Evolutionary conservation across 1,140 invertebrate genomes (phyloP).

Genomic region (Monochamus saltuarius): DNA sequence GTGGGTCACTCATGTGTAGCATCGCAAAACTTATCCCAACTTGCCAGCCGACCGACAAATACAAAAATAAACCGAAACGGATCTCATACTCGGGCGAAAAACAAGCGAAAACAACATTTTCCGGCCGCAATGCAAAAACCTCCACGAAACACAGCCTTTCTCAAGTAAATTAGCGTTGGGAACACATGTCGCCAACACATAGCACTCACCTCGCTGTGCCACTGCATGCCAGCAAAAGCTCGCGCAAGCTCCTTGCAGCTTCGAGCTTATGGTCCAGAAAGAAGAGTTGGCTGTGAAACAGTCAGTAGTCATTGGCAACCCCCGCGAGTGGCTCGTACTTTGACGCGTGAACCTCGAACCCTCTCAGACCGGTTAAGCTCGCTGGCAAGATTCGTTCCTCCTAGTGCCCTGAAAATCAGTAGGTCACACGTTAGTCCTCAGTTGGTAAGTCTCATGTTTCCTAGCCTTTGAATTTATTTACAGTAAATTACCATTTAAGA

Average conservation of each 20-base stretch:
- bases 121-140: background rate
- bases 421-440: no score
- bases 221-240: slow-evolving; percentile 25
- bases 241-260: slow-evolving; percentile 25
- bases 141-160: background rate
- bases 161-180: slow-evolving; percentile 2
- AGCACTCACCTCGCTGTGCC: slow-evolving; percentile 10
- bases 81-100: no score
- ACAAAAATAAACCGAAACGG: no score
- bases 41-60: no score
- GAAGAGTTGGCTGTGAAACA: slow-evolving; percentile 11
- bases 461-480: no score
- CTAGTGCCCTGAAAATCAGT: no score
- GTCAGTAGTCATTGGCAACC: slow-evolving; percentile 23
- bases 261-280: slow-evolving; percentile 24
- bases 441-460: no score
- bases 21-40: no score
- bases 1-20: no score
- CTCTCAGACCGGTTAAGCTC: background rate
- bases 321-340: slow-evolving; percentile 16
- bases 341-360: slow-evolving; percentile 13
- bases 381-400: no score
- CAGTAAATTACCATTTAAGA: no score
- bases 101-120: no score
- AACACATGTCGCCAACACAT: slow-evolving; percentile 14